Evolutionary conservation across 2,113 vertebrate species (phyloP).

Genomic region (Neofelis nebulosa): DNA sequence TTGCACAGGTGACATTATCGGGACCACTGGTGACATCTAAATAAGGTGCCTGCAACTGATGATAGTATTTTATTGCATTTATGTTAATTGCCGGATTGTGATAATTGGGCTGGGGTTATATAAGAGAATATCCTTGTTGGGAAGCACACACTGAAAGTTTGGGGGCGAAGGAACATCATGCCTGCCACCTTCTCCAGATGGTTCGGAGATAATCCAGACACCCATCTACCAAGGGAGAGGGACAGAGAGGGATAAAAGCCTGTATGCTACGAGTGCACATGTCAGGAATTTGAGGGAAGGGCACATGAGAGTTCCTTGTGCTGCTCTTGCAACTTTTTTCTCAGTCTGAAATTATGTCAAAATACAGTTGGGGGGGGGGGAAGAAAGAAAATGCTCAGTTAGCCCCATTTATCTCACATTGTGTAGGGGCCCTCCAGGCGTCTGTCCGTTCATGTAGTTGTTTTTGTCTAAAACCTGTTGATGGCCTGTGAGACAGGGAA

Average conservation of each 20-base stretch:
- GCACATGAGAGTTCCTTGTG: neutral
- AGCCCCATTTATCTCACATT: neutral
- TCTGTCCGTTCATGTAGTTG: neutral
- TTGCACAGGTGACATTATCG: neutral
- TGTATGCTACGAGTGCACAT: too few species aligned
- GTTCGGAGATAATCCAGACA: accelerated
- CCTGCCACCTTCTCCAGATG: neutral
- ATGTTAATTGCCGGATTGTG: neutral
- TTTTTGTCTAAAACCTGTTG: neutral
- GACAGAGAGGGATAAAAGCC: neutral
- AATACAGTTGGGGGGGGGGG: neutral
- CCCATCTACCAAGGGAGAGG: neutral
- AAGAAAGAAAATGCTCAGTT: neutral
- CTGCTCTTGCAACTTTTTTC: neutral
- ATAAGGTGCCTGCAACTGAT: neutral
- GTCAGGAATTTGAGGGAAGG: neutral
- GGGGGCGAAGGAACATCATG: neutral
- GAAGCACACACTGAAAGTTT: neutral
- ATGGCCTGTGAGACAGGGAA: neutral
- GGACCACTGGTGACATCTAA: neutral
- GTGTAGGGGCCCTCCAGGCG: too few species aligned
- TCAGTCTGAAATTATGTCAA: neutral
- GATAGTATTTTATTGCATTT: neutral
- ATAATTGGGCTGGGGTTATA: neutral
- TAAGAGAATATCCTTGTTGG: neutral